Conservation (phyloP, 2,113 vertebrate genomes). For the Nothoprocta perdicaria region DNA sequence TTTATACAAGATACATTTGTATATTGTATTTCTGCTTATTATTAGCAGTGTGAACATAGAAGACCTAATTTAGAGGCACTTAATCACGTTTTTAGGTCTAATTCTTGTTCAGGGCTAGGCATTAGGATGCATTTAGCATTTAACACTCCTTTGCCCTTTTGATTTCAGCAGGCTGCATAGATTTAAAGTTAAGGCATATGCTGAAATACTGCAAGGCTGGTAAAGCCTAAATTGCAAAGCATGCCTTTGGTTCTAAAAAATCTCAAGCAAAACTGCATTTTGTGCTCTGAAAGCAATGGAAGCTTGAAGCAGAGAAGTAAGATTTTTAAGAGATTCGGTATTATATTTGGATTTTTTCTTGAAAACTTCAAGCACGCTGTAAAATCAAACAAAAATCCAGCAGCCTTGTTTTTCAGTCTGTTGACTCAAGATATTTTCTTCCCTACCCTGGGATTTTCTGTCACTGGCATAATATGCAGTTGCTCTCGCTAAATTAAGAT, state of each 20-base stretch:
- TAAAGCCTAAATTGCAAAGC: not conserved
- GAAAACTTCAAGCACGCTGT: not conserved
- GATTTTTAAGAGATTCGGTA: not conserved
- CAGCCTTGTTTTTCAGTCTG: slow-evolving; percentile 14
- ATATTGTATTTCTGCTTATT: not conserved
- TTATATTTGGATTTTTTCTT: not conserved
- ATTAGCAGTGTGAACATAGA: not conserved
- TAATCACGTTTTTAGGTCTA: not conserved
- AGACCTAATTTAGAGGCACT: slow-evolving; percentile 8
- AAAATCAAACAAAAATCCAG: slow-evolving; percentile 22
- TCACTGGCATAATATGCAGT: slow-evolving; percentile 1
- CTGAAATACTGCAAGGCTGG: not conserved
- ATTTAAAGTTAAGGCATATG: not conserved
- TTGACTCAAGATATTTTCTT: slow-evolving; percentile 54
- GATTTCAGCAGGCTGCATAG: not conserved
- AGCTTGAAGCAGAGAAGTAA: not conserved
- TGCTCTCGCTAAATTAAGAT: slow-evolving; percentile 37
- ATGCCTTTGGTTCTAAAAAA: not conserved
- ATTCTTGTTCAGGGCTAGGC: not conserved
- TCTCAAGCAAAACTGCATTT: not conserved
- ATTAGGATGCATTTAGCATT: not conserved
- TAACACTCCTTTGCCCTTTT: not conserved
- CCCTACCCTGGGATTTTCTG: slow-evolving; percentile 36
- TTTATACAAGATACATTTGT: not conserved
- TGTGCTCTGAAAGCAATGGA: slow-evolving; percentile 5